Evolutionary conservation across 1,140 invertebrate species (phyloP).

Genomic region (Achroia grisella): DNA sequence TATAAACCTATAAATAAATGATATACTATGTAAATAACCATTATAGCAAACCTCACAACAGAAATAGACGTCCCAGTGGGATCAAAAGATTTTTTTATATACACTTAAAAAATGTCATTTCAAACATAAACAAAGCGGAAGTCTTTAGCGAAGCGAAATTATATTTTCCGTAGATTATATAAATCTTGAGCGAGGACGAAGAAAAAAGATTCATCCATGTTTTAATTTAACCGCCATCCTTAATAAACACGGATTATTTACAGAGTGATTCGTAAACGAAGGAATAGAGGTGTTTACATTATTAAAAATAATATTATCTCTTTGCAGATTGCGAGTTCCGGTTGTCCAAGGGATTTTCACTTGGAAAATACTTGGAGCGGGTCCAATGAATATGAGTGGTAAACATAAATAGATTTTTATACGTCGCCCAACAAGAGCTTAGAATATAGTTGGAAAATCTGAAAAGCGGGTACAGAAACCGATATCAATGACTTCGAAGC

Average conservation of each 20-base stretch:
- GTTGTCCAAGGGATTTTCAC: constrained; percentile 20
- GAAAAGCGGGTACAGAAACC: constrained; percentile 3
- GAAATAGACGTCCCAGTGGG: too few relatives aligned
- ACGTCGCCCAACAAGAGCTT: constrained; percentile 19
- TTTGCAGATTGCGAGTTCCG: constrained; percentile 49
- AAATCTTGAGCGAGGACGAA: constrained; percentile 3
- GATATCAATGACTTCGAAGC: constrained; percentile 17
- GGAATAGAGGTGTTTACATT: constrained; percentile 30
- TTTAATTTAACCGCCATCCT: constrained; percentile 7
- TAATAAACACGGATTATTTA: not conserved
- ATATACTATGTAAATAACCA: too few relatives aligned
- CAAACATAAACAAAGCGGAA: too few relatives aligned
- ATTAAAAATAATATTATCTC: constrained; percentile 36
- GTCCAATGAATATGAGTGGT: constrained; percentile 41
- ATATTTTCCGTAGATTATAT: not conserved
- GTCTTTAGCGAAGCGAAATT: not conserved
- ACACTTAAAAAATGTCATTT: too few relatives aligned
- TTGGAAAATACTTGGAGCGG: constrained; percentile 36
- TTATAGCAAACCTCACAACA: too few relatives aligned
- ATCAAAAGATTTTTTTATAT: too few relatives aligned
- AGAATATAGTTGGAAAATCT: not conserved
- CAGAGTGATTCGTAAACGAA: constrained; percentile 5
- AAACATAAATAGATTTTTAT: constrained; percentile 35
- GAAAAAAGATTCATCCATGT: constrained; percentile 6
- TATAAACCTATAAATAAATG: too few relatives aligned